Percentiles rank a stretch among this genome's conserved stretches.
Evolutionary conservation across 2,888 invertebrate genomes (phyloP).

Genomic region (Ophion costatus): DNA sequence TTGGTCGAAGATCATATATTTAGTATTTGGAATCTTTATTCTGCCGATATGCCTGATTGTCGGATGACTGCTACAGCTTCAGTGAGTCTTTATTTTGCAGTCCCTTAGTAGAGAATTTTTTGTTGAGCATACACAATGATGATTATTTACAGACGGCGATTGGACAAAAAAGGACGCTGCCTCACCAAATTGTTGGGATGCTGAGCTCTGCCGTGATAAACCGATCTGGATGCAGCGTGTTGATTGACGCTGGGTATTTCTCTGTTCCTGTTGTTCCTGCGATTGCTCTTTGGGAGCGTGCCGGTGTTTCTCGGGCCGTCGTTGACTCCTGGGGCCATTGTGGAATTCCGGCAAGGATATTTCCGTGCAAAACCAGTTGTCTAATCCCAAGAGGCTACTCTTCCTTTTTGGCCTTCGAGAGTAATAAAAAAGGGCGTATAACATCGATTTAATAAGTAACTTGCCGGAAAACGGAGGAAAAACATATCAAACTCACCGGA

Average conservation of each 20-base stretch:
- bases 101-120: too few species aligned
- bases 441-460: background rate
- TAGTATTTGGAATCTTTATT: too few species aligned
- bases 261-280: conserved; percentile 78
- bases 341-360: background rate
- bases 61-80: too few species aligned
- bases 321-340: conserved; percentile 73
- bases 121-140: too few species aligned
- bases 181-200: conserved; percentile 79
- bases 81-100: too few species aligned
- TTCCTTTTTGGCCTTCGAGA: background rate
- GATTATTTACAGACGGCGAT: background rate
- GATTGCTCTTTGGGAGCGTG: conserved; percentile 80
- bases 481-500: background rate
- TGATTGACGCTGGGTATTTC: conserved; percentile 75
- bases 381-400: background rate
- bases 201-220: conserved; percentile 71
- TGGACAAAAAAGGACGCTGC: background rate
- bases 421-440: background rate
- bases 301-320: conserved; percentile 79
- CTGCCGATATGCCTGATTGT: too few species aligned
- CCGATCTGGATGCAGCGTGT: conserved; percentile 66
- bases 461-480: background rate
- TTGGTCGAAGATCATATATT: too few species aligned
- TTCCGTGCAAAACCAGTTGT: background rate